Base-by-base conservation (phyloP, 2,113 vertebrate genomes). In the Sciurus niger region DNA sequence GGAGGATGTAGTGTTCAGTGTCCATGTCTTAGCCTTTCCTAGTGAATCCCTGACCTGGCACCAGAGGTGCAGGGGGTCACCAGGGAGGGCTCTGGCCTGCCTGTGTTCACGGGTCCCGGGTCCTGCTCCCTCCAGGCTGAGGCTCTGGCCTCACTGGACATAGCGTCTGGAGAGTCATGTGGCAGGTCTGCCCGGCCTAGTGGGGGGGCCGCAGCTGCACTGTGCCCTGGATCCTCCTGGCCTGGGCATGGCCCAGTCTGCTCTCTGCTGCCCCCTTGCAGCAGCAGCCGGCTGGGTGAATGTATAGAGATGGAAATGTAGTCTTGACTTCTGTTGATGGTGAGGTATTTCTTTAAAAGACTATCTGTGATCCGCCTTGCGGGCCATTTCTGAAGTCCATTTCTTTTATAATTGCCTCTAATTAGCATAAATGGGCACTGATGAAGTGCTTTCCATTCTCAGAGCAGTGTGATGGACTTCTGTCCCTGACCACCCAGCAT, bases 1-100 rank as follows among this genome's bases (percentile, higher is more conserved):
- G 25, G 68, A 70, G 55, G 46, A 79, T 32, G 28, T 83, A 82
- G 43, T 46, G 13, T n/a, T 46, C 3, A 72, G 8, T 85, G 60
- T 83, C 70, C 2, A 28, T 83, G 32, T 72, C 89, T 97, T 65
- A 63, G 60, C 51, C 84, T 97, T 46, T 67, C 43, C 30, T 74
- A 58, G 9, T 30, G 78, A 73, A 51, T 78, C 34, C 30, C 24
- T 80, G 32, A 4, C 67, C 2, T 32, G 63, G n/a, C 18, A 25
- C 6, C 43, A 43, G 60, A 25, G 60, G 24, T 28, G 18, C 55
- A 58, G 55, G 20, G 53, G 55, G 18, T 58, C 20, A 22, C 7
- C 20, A 2, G 6, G 55, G 55, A 6, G 5, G 5, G 20, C 55
- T 8, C 7, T 58, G 55, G 55, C 55, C 20, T 48, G 1, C 55